A percentile compares a stretch with the other conserved stretches of the same genome.
Conservation (phyloP, 1,140 invertebrate genomes). For the Holcopasites calliopsidis region DNA sequence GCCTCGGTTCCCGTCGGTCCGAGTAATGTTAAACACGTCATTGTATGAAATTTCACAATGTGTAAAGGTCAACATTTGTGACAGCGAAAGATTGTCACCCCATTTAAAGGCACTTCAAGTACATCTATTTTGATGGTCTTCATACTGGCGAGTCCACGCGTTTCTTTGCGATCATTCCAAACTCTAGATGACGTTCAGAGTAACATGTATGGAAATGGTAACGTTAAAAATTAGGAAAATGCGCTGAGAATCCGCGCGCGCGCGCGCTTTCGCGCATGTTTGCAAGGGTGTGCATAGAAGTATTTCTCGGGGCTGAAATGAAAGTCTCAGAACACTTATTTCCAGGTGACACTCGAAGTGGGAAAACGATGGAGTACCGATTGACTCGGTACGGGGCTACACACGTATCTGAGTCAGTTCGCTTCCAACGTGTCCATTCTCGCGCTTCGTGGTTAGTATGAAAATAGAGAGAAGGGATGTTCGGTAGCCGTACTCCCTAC, state of each 20-base stretch:
- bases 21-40: not conserved
- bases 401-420: slow-evolving; percentile 70
- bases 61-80: not conserved
- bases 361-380: not conserved
- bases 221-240: not conserved
- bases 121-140: not conserved
- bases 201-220: too few species aligned
- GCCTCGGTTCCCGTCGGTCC: not conserved
- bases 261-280: not conserved
- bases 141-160: not conserved
- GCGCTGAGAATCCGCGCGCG: not conserved
- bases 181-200: not conserved
- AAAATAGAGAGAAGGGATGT: slow-evolving; percentile 52
- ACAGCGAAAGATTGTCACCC: not conserved
- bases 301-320: not conserved
- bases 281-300: too few species aligned
- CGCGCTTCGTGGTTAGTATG: slow-evolving; percentile 64
- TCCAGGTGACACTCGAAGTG: not conserved
- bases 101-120: not conserved
- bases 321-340: not conserved
- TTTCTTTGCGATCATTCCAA: not conserved
- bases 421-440: slow-evolving; percentile 68
- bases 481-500: slow-evolving; percentile 37
- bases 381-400: slow-evolving; percentile 33
- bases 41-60: not conserved